Evolutionary conservation across 2,113 vertebrate genomes (phyloP).

Genomic region (Mandrillus leucophaeus): DNA sequence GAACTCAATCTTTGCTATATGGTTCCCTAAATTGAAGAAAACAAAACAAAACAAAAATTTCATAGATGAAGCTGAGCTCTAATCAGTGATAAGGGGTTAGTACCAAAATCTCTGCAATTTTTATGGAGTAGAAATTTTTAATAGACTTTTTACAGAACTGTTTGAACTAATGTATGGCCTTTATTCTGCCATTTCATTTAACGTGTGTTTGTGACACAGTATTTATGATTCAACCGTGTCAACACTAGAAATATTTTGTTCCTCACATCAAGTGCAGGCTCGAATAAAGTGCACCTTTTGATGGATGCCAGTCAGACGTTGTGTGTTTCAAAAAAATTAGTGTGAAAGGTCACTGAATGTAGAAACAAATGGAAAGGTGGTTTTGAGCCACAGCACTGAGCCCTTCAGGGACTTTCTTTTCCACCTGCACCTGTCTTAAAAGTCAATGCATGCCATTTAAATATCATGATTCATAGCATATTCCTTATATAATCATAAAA

Average conservation of each 20-base stretch:
- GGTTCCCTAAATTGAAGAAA: not conserved
- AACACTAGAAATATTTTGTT: constrained; percentile 59
- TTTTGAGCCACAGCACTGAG: not conserved
- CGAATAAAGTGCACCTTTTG: constrained; percentile 48
- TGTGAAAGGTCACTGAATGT: constrained; percentile 57
- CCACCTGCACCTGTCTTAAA: constrained; percentile 35
- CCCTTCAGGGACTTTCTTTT: not conserved
- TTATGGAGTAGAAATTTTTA: not conserved
- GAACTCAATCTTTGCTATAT: not conserved
- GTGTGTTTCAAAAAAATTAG: not conserved
- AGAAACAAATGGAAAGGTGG: constrained; percentile 3
- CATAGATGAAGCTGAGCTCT: not conserved
- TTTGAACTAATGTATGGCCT: constrained; percentile 42
- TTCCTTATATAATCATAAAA: not conserved
- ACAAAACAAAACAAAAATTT: not conserved
- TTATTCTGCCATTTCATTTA: constrained; percentile 60
- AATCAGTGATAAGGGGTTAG: not conserved
- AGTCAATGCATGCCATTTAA: constrained; percentile 57
- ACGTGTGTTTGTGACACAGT: constrained; percentile 48
- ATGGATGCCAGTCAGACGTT: constrained; percentile 53
- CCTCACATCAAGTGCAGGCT: not conserved
- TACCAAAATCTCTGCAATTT: constrained; percentile 31
- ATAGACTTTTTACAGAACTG: constrained; percentile 2
- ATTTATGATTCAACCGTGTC: constrained; percentile 44
- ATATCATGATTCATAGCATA: constrained; percentile 37